These are phyloP conservation scores for Symphodus melops DNA, from an alignment of 2,113 vertebrate genomes.

Conservation along the genomic window DNA sequence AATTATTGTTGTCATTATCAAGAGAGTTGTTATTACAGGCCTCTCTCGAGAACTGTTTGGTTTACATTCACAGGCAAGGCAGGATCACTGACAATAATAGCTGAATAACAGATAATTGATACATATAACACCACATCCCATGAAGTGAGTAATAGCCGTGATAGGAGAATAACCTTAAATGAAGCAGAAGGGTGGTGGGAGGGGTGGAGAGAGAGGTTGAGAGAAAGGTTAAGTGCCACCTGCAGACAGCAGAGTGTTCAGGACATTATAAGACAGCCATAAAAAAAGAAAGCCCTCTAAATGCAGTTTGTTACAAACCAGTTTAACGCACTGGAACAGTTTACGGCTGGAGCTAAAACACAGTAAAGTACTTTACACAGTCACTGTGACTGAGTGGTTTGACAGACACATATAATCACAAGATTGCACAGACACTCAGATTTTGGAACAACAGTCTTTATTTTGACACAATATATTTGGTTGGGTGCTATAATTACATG, in stretches of 20 bases:
- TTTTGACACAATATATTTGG: conserved; percentile 10
- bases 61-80: conserved; percentile 9
- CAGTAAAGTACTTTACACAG: conserved; percentile 54
- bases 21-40: conserved; percentile 67
- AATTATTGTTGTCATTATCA: conserved; percentile 60
- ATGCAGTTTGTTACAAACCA: conserved; percentile 63
- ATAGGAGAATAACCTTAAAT: neutral
- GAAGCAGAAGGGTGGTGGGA: conserved; percentile 7
- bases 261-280: conserved; percentile 51
- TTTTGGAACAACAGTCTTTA: conserved; percentile 18
- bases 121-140: conserved; percentile 3
- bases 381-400: conserved; percentile 46
- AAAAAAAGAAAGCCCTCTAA: conserved; percentile 50
- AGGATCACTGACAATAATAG: conserved; percentile 35
- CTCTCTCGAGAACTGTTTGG: conserved; percentile 21
- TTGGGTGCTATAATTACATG: conserved; percentile 31
- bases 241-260: conserved; percentile 49
- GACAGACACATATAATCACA: conserved; percentile 20
- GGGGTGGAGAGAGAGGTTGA: conserved; percentile 37
- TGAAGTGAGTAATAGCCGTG: neutral
- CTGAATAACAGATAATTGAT: conserved; percentile 21
- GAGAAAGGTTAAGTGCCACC: conserved; percentile 61
- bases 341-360: conserved; percentile 59
- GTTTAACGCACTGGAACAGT: conserved; percentile 64
- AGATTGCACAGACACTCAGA: conserved; percentile 19